These are phyloP conservation scores for Pediacus dermestoides DNA, from an alignment of 2,888 invertebrate genomes.

Conservation along the genomic window DNA sequence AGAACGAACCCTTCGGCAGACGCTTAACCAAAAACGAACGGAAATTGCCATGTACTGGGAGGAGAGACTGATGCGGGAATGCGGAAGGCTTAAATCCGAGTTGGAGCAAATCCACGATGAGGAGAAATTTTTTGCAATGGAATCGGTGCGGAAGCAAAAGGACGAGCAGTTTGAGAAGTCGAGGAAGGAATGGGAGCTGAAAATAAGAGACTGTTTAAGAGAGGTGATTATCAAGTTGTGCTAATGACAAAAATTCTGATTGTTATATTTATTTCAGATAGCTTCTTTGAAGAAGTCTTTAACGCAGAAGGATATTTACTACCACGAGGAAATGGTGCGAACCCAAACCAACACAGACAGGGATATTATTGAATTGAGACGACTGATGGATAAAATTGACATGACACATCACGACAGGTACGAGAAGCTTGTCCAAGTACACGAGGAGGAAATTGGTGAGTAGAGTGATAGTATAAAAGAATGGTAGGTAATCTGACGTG, in stretches of 20 bases:
- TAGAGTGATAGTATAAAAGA: conserved; percentile 5
- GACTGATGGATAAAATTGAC: conserved; percentile 70
- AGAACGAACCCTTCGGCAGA: conserved; percentile 45
- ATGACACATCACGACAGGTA: conserved; percentile 70
- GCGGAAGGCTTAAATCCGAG: conserved; percentile 59
- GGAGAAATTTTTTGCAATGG: conserved; percentile 57
- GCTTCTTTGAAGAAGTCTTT: conserved; percentile 63
- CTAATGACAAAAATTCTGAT: background rate
- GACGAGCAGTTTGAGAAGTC: conserved; percentile 56
- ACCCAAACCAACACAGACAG: conserved; percentile 65
- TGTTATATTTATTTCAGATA: conserved; percentile 53
- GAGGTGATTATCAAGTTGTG: conserved; percentile 48
- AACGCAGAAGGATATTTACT: conserved; percentile 59
- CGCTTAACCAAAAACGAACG: conserved; percentile 53
- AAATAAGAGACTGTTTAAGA: conserved; percentile 50
- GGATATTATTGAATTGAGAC: conserved; percentile 65
- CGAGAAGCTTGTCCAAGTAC: conserved; percentile 62
- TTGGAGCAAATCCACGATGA: conserved; percentile 60
- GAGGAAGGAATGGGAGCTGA: conserved; percentile 56
- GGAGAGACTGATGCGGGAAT: conserved; percentile 59
- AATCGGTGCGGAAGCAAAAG: conserved; percentile 55
- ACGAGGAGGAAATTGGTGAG: conserved; percentile 66
- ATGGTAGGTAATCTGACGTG: background rate
- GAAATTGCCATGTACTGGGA: conserved; percentile 63
- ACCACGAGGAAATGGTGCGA: conserved; percentile 55